These are phyloP conservation scores for Drosophila dunni DNA, from an alignment of 1,140 invertebrate genomes.

Conservation along the genomic window DNA sequence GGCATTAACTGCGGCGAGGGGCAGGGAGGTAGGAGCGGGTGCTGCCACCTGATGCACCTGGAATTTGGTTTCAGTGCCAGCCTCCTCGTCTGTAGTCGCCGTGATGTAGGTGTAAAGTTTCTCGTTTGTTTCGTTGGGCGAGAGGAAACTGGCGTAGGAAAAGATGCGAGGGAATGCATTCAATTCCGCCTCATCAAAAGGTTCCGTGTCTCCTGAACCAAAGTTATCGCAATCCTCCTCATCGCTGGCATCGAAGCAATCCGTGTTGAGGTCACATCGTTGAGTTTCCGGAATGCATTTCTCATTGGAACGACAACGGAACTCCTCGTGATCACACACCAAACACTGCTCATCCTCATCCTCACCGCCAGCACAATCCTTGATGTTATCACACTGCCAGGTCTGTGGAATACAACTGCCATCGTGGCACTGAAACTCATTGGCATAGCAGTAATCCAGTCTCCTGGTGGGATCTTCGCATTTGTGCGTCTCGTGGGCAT, in stretches of 20 bases:
- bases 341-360: slow-evolving; percentile 88
- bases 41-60: slow-evolving; percentile 69
- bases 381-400: slow-evolving; percentile 88
- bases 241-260: slow-evolving; percentile 93
- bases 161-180: slow-evolving; percentile 78
- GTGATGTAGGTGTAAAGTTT: slow-evolving; percentile 79
- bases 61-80: slow-evolving; percentile 72
- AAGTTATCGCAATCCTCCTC: slow-evolving; percentile 87
- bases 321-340: slow-evolving; percentile 86
- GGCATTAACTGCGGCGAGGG: slow-evolving; percentile 25
- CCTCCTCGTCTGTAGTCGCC: slow-evolving; percentile 72
- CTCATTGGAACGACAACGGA: slow-evolving; percentile 86
- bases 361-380: slow-evolving; percentile 87
- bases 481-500: slow-evolving; percentile 84
- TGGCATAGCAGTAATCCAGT: slow-evolving; percentile 85
- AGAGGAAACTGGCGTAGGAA: slow-evolving; percentile 76
- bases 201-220: slow-evolving; percentile 52
- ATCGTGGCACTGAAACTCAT: slow-evolving; percentile 88
- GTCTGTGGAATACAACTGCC: slow-evolving; percentile 87
- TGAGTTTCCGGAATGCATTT: slow-evolving; percentile 89
- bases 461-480: slow-evolving; percentile 80
- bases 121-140: slow-evolving; percentile 77
- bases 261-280: slow-evolving; percentile 92
- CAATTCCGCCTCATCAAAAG: slow-evolving; percentile 69
- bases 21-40: neutral